phyloP scores from a whole-genome alignment of 2,797 vertebrate species.

The Potorous gilbertii region DNA sequence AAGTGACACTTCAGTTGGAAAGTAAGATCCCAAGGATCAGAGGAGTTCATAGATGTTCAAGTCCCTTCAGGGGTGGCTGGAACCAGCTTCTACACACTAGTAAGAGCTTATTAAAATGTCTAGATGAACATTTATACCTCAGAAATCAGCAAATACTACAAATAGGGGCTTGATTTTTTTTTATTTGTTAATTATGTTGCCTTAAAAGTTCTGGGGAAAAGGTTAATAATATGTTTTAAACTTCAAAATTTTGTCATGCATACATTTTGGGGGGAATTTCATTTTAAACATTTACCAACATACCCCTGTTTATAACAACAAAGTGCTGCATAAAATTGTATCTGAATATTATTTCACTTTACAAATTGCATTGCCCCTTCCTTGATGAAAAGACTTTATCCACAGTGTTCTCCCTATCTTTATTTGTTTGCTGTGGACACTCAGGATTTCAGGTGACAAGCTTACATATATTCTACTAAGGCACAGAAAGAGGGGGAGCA shows the following conservation, averaged over 20 bases:
- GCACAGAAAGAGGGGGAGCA: not conserved
- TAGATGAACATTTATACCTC: not conserved
- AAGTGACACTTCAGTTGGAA: not conserved
- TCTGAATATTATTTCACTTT: not conserved
- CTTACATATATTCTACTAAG: not conserved
- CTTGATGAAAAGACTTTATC: not conserved
- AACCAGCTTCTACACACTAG: not conserved
- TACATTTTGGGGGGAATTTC: not conserved
- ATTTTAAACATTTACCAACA: not conserved
- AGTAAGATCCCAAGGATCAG: not conserved
- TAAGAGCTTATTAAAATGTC: not conserved
- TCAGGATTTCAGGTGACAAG: not conserved
- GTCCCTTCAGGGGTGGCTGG: not conserved
- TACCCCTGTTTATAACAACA: not conserved
- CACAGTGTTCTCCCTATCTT: not conserved
- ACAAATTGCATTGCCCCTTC: not conserved
- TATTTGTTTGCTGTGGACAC: not conserved
- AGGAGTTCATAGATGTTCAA: not conserved
- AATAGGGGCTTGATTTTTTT: not conserved
- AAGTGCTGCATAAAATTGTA: not conserved
- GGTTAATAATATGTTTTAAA: not conserved
- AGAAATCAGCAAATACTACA: not conserved
- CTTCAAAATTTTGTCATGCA: not conserved
- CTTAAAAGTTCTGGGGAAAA: not conserved
- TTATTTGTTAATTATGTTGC: not conserved